Percentiles rank a stretch among this genome's conserved stretches.
Conservation (phyloP, 2,888 invertebrate genomes). For the Physocephala rufipes region DNA sequence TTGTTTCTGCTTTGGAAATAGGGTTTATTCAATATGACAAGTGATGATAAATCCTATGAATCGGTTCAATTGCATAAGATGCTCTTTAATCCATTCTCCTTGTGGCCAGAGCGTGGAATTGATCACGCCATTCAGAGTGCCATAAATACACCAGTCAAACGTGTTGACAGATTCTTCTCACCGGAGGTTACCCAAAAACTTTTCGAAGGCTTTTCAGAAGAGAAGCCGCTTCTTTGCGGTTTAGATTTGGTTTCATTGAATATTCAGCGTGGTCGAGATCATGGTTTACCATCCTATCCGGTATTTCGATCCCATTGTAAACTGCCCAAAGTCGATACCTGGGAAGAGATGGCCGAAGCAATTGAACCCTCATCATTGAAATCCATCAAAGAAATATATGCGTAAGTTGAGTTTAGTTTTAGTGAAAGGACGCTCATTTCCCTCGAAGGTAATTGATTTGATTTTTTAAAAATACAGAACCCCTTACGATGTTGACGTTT, state of each 20-base stretch:
- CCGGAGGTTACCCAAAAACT: slow-evolving; percentile 63
- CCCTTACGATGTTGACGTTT: slow-evolving; percentile 88
- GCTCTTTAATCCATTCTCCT: slow-evolving; percentile 80
- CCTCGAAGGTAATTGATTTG: background rate
- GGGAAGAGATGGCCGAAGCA: slow-evolving; percentile 72
- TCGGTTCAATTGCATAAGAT: slow-evolving; percentile 80
- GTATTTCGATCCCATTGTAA: slow-evolving; percentile 82
- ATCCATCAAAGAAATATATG: slow-evolving; percentile 74
- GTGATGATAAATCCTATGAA: slow-evolving; percentile 69
- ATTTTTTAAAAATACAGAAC: slow-evolving; percentile 65
- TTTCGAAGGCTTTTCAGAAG: slow-evolving; percentile 56
- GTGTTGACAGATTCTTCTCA: slow-evolving; percentile 64
- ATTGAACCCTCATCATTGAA: slow-evolving; percentile 74
- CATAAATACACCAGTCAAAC: slow-evolving; percentile 71
- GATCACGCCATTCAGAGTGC: slow-evolving; percentile 75
- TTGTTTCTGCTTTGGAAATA: slow-evolving; percentile 54
- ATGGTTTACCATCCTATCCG: slow-evolving; percentile 83
- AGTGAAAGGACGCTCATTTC: background rate
- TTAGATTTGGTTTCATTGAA: slow-evolving; percentile 87
- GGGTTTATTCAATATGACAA: slow-evolving; percentile 77
- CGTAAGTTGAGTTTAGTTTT: slow-evolving; percentile 62
- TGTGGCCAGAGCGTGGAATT: slow-evolving; percentile 73
- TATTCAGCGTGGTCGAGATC: slow-evolving; percentile 89
- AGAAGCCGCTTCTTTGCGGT: slow-evolving; percentile 70
- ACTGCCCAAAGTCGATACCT: slow-evolving; percentile 70